Base-by-base conservation (phyloP, 2,113 vertebrate genomes). In the Anguilla japonica region DNA sequence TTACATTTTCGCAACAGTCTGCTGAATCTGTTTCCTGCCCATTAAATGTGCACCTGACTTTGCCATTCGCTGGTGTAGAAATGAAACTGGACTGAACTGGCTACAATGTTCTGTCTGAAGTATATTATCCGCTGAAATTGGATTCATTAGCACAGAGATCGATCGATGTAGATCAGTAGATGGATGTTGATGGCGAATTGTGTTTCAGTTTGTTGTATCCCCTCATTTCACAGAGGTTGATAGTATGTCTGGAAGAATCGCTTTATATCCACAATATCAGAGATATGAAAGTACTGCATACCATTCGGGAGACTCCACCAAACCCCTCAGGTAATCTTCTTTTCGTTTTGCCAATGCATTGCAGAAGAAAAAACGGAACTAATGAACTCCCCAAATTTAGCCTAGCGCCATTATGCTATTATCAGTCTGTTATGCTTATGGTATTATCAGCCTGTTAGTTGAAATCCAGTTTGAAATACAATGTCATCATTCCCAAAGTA, bases 221-320 rank as follows among this genome's bases (percentile, higher is more conserved):
- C 11, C n/a, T 60, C 2, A 71, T 83, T 83, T 78, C 63, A 60
- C 91, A 99, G 98, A 96, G 98, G 92, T 96, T 99, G 92, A 99
- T 99, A 41, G 98, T 99, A 83, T 99, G 98, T 93, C 95, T 99
- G 94, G 98, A 99, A 88, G 98, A 99, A 92, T 99, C 98, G 3
- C 97, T 99, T 7, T 99, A 99, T 85, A 99, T 99, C 88, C 98
- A 99, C 95, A 99, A 99, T 92, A 99, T 99, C 92, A 94, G 98
- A 93, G 98, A 99, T 94, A 99, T 99, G 98, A 99, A 99, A 95
- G 98, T 99, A 46, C 95, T 99, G 91, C 98, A 99, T 90, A 99
- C 98, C n/a, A 99, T 99, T 94, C 94, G 98, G 92, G 98, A 99
- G 94, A 99, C 98, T 0, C 98, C 98, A 13, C 98, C 98, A n/a